Percentiles rank a stretch among this genome's conserved stretches.
Conservation (phyloP, 2,113 vertebrate species). For the Limnothrissa miodon region DNA sequence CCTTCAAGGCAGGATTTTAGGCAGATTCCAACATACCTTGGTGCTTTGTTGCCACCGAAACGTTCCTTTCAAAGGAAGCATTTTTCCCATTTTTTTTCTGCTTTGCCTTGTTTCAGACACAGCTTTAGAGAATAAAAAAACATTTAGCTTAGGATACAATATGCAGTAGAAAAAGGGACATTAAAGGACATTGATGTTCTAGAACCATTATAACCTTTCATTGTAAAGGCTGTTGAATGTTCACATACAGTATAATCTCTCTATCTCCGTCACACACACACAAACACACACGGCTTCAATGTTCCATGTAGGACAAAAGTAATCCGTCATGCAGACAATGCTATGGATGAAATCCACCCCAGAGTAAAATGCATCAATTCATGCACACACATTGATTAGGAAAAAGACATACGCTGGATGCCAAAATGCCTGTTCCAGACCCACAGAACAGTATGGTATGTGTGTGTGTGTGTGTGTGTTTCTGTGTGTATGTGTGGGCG, state of each 20-base stretch:
- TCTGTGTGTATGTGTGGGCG: too few relatives aligned
- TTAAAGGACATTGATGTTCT: too few relatives aligned
- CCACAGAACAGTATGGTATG: neutral
- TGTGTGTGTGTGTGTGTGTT: neutral
- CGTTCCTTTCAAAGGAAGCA: too few relatives aligned
- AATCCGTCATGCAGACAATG: too few relatives aligned
- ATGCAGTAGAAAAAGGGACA: neutral
- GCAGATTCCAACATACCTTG: too few relatives aligned
- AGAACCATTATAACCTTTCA: neutral
- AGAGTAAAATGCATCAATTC: neutral
- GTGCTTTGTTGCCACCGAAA: too few relatives aligned
- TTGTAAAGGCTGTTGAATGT: neutral
- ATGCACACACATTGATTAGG: neutral
- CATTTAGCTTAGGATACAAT: too few relatives aligned
- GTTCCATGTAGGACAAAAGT: neutral
- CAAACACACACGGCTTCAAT: neutral
- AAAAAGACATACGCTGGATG: neutral
- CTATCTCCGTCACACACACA: neutral
- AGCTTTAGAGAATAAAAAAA: too few relatives aligned
- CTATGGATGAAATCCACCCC: neutral
- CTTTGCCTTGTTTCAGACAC: too few relatives aligned
- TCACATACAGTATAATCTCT: neutral
- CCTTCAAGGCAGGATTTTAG: too few relatives aligned
- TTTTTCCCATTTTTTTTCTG: too few relatives aligned
- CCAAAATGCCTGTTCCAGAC: neutral